phyloP scores from a whole-genome alignment of 1,140 invertebrate species.

The Chymomyza costata region DNA sequence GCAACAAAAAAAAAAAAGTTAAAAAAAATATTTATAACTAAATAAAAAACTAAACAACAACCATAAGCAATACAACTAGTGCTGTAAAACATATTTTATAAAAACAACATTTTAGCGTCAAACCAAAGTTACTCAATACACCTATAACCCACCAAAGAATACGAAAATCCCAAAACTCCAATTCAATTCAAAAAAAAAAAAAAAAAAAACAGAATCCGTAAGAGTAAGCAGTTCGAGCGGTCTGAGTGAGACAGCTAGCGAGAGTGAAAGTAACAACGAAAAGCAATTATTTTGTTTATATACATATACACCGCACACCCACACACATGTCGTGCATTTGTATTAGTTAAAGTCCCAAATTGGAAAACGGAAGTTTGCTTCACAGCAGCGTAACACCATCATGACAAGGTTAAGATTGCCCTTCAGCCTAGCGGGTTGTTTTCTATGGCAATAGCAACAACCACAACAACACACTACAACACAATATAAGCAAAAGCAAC shows the following conservation, averaged over 20 bases:
- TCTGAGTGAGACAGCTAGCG: constrained; percentile 22
- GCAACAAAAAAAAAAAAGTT: constrained; percentile 14
- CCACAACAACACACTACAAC: constrained; percentile 37
- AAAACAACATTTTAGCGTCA: constrained; percentile 49
- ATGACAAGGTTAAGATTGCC: constrained; percentile 56
- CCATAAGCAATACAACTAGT: constrained; percentile 63
- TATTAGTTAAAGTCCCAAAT: constrained; percentile 68
- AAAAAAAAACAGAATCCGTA: constrained; percentile 21
- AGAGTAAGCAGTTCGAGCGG: constrained; percentile 14
- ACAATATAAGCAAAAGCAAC: constrained; percentile 10
- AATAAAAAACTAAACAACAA: constrained; percentile 29
- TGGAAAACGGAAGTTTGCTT: constrained; percentile 53
- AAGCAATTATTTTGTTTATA: constrained; percentile 64
- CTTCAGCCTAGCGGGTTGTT: constrained; percentile 39
- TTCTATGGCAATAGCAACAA: constrained; percentile 35
- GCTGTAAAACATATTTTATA: constrained; percentile 60
- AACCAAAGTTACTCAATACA: constrained; percentile 47
- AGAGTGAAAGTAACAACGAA: constrained; percentile 43
- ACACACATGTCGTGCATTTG: constrained; percentile 31
- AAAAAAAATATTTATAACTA: constrained; percentile 14
- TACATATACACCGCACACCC: constrained; percentile 18
- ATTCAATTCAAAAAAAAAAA: constrained; percentile 14
- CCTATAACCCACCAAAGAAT: constrained; percentile 50
- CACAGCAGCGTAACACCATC: constrained; percentile 21
- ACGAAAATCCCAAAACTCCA: constrained; percentile 13